These are phyloP conservation scores for Drosophila multiciliata DNA, from an alignment of 2,888 invertebrate species.

Conservation along the genomic window DNA sequence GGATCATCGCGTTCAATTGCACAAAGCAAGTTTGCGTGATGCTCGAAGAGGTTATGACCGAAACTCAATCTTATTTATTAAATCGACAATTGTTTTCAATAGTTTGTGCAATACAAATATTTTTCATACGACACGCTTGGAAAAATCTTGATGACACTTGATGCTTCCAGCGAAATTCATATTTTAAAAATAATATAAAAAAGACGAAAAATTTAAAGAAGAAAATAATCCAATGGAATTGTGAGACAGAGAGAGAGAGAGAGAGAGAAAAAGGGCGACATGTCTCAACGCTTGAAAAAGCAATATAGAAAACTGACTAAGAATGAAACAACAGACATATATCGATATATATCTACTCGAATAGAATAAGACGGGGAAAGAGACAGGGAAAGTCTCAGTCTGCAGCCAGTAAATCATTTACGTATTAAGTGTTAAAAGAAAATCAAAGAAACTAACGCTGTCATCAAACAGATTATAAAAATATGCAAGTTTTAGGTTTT, in stretches of 20 bases:
- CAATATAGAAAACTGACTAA: background rate
- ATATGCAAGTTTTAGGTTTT: background rate
- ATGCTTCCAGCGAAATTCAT: background rate
- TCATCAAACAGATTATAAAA: background rate
- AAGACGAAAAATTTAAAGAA: background rate
- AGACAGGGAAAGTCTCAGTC: background rate
- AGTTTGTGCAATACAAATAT: background rate
- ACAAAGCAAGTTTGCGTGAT: background rate
- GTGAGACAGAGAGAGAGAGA: background rate
- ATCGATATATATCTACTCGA: background rate
- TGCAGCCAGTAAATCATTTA: constrained; percentile 1
- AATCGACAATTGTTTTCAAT: background rate
- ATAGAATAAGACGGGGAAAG: background rate
- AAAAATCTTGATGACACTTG: background rate
- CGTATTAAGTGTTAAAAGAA: background rate
- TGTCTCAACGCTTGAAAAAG: background rate
- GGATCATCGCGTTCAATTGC: background rate
- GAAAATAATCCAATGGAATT: background rate
- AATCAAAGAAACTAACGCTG: background rate
- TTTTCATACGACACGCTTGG: background rate
- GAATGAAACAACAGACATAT: background rate
- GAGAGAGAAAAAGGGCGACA: background rate
- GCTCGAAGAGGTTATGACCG: background rate
- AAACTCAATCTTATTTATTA: background rate
- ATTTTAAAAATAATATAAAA: background rate